These are phyloP conservation scores for Morelia viridis DNA, from an alignment of 2,797 vertebrate genomes.

Conservation along the genomic window DNA sequence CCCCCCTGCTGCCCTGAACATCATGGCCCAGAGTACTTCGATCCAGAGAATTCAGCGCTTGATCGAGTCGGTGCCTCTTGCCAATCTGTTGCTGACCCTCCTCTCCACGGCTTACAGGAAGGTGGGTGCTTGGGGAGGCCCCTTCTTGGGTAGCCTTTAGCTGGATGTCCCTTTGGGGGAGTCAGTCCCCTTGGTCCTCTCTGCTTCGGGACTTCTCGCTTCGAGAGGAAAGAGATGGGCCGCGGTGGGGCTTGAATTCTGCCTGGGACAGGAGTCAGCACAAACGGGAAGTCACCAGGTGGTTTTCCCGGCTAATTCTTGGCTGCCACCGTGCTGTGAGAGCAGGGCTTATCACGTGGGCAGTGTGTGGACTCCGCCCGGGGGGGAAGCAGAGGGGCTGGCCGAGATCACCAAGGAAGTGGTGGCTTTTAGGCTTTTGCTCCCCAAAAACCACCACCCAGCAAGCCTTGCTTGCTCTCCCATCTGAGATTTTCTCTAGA, in stretches of 20 bases:
- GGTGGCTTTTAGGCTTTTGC: too few species aligned
- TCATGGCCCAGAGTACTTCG: conserved; percentile 97
- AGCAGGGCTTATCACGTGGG: not conserved
- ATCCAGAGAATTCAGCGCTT: conserved; percentile 96
- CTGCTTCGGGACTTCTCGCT: not conserved
- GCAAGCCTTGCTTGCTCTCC: not conserved
- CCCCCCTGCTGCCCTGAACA: conserved; percentile 90
- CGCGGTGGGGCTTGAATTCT: not conserved
- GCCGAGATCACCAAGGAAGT: not conserved
- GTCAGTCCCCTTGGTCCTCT: not conserved
- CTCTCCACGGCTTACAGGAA: conserved; percentile 97
- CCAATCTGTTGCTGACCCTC: conserved; percentile 91
- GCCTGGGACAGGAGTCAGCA: too few species aligned
- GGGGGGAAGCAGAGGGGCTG: not conserved
- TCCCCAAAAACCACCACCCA: too few species aligned
- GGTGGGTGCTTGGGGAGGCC: conserved; percentile 69
- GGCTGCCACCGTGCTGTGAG: not conserved
- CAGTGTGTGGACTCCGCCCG: not conserved
- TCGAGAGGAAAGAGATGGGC: not conserved
- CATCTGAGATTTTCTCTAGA: not conserved
- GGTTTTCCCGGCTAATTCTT: not conserved
- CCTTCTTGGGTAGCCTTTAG: too few species aligned
- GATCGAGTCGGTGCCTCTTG: conserved; percentile 95
- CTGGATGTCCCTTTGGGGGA: not conserved
- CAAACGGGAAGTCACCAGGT: not conserved